A percentile compares a stretch with the other conserved stretches of the same genome.
Evolutionary conservation across 2,888 invertebrate genomes (phyloP).

Genomic region (Drosophila bunnanda): DNA sequence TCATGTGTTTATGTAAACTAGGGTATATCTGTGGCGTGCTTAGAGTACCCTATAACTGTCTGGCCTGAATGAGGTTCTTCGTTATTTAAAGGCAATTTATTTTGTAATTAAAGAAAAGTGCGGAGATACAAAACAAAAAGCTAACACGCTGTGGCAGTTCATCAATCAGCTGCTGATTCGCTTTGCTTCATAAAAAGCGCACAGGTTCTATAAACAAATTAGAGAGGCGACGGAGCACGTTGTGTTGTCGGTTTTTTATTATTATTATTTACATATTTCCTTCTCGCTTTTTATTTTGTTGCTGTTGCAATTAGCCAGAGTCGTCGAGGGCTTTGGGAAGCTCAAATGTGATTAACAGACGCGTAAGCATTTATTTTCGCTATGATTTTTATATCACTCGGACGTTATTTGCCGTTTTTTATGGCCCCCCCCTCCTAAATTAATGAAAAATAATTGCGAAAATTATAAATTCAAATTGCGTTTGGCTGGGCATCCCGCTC

Average conservation of each 20-base stretch:
- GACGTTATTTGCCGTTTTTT: slow-evolving; percentile 64
- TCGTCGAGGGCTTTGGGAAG: slow-evolving; percentile 26
- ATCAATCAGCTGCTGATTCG: slow-evolving; percentile 55
- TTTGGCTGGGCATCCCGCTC: slow-evolving; percentile 33
- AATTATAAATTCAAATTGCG: slow-evolving; percentile 77
- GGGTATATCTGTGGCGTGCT: background rate
- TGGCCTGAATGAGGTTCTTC: slow-evolving; percentile 51
- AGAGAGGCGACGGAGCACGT: slow-evolving; percentile 51
- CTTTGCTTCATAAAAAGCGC: slow-evolving; percentile 34
- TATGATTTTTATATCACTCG: slow-evolving; percentile 71
- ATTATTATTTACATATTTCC: slow-evolving; percentile 34
- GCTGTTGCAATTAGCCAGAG: slow-evolving; percentile 58
- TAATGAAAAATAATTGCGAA: slow-evolving; percentile 77
- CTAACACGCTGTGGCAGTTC: slow-evolving; percentile 20
- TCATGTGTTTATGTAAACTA: slow-evolving; percentile 13
- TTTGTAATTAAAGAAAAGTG: slow-evolving; percentile 56
- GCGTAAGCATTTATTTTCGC: slow-evolving; percentile 74
- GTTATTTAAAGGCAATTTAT: slow-evolving; percentile 67
- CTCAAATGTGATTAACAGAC: slow-evolving; percentile 53
- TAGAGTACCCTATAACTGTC: too few species aligned
- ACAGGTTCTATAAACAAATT: slow-evolving; percentile 71
- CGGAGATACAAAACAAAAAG: slow-evolving; percentile 1
- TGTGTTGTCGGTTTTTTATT: slow-evolving; percentile 31
- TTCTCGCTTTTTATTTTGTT: background rate
- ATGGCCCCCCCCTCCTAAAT: slow-evolving; percentile 46